Percentiles rank a stretch among this genome's conserved stretches.
Evolutionary conservation across 1,140 invertebrate species (phyloP).

Genomic region (Drosophila leontia): DNA sequence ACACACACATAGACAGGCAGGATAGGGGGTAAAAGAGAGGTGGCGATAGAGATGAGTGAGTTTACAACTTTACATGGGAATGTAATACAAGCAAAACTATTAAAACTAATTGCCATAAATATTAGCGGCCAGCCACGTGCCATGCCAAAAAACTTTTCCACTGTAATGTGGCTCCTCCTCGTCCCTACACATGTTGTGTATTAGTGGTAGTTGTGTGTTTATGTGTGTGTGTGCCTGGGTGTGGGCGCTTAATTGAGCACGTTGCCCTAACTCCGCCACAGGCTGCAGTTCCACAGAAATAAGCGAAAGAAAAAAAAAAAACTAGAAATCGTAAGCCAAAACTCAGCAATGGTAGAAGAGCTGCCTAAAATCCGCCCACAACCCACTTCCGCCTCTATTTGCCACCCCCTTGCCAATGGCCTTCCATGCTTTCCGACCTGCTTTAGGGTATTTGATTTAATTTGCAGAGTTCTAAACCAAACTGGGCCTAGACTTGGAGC

Average conservation of each 20-base stretch:
- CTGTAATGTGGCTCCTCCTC: conserved; percentile 11
- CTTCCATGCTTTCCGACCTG: conserved; percentile 1
- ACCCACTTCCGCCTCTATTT: not conserved
- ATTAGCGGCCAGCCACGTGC: conserved; percentile 78
- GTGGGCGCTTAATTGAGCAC: conserved; percentile 76
- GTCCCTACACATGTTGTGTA: conserved; percentile 10
- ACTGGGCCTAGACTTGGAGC: too few relatives aligned
- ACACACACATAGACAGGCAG: conserved; percentile 16
- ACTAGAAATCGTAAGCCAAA: conserved; percentile 49
- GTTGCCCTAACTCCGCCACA: conserved; percentile 54
- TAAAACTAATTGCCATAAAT: conserved; percentile 83
- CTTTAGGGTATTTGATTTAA: conserved; percentile 32
- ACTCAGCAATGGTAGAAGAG: conserved; percentile 27
- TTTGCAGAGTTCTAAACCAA: not conserved
- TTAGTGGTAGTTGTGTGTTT: conserved; percentile 6
- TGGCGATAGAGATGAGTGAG: conserved; percentile 19
- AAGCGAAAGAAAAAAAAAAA: conserved; percentile 30
- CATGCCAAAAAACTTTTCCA: conserved; percentile 60
- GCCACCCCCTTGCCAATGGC: not conserved
- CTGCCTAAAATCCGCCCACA: not conserved
- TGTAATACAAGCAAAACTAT: conserved; percentile 75
- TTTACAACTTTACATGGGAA: conserved; percentile 72
- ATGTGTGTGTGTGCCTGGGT: not conserved
- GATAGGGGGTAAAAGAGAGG: not conserved
- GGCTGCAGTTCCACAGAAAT: conserved; percentile 45